Evolutionary conservation across 92 coral and sea anemone genomes (phyloP), one percentile per base, ranked within the genome.

Genomic region (Metridium senile): DNA sequence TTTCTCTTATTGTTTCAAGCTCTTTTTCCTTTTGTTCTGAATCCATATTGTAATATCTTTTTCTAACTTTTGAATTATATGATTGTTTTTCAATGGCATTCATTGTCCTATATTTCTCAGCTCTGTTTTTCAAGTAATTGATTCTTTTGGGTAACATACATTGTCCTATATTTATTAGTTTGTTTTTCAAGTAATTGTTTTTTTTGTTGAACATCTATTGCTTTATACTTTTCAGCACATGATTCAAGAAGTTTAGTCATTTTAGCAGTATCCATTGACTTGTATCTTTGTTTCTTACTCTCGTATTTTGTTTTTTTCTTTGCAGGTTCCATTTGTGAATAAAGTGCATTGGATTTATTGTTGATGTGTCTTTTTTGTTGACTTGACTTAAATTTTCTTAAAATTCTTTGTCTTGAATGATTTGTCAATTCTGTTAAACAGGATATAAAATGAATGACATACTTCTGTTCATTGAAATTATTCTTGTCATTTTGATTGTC

Each of bases 311-410:
- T 62, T 75, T 62, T 58, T 33, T 58, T 62, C 71, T 58, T 75
- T 10, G 78, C 78, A 68, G 84, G 84, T 67, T 71, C 84, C 84
- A 80, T 68, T 30, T 80, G 79, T 61, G 84, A 71, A 71, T 76
- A 76, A 47, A 22, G 29, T 58, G 72, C 62, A 72, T 71, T 81
- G 71, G 21, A 31, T 64, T 81, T 46, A 81, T 72, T 61, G 65
- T 76, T 63, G 51, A 76, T 31, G 59, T 64, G 43, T 76, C 74
- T 35, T 70, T 76, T 76, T 76, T 76, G 58, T 59, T 63, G 71
- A 66, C n/a, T 80, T 71, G 80, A 81, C 46, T 81, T 81, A 65
- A 72, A 61, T 81, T 61, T 72, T 72, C 79, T 81, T 72, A 81
- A 71, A 58, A 70, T 70, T 18, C 31, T 47, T 71, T 80, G 63